Conservation (phyloP, 2,797 vertebrate genomes). For the Lagorchestes hirsutus region DNA sequence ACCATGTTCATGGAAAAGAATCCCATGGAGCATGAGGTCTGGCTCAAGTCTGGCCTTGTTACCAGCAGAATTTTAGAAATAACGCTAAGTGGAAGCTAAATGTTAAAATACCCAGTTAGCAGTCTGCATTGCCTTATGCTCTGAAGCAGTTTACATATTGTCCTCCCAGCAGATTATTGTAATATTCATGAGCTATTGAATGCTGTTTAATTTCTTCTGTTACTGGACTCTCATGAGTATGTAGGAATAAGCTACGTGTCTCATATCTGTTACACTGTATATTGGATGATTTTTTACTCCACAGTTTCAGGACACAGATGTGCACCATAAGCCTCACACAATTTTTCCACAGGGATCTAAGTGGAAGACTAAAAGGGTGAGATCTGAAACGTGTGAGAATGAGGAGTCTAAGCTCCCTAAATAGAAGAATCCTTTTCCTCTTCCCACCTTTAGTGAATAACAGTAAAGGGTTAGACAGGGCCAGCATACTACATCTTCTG, state of each 20-base stretch:
- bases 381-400: neutral
- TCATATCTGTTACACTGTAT: neutral
- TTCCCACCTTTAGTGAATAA: neutral
- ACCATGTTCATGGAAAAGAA: neutral
- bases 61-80: neutral
- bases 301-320: neutral
- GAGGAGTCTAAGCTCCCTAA: neutral
- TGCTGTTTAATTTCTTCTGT: neutral
- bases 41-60: neutral
- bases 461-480: neutral
- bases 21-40: neutral
- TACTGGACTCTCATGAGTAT: neutral
- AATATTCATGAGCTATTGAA: neutral
- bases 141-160: neutral
- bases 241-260: neutral
- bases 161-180: neutral
- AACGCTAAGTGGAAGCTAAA: neutral
- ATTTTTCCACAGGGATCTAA: neutral
- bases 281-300: neutral
- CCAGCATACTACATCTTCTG: neutral
- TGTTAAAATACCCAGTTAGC: neutral
- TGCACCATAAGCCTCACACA: neutral
- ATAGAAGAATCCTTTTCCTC: neutral
- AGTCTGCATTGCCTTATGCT: neutral
- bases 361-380: neutral